phyloP scores from a whole-genome alignment of 2,113 vertebrate genomes.

The Apteryx mantelli region DNA sequence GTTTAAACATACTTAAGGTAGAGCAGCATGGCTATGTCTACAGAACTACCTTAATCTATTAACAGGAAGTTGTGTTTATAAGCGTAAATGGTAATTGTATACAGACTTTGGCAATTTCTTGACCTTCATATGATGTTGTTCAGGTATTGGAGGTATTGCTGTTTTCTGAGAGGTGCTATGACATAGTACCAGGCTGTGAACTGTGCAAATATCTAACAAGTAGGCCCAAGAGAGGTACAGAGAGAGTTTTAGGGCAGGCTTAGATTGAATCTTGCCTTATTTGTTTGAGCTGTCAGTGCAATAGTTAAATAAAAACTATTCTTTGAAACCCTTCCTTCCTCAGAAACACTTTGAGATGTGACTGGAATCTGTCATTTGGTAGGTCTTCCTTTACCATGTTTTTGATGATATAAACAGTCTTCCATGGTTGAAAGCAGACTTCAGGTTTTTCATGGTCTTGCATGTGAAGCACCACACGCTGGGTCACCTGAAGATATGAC shows the following conservation, averaged over 20 bases:
- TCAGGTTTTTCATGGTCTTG: not conserved
- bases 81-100: not conserved
- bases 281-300: not conserved
- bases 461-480: not conserved
- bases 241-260: not conserved
- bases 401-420: not conserved
- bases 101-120: not conserved
- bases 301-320: not conserved
- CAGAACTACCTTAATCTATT: not conserved
- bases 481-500: not conserved
- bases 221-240: not conserved
- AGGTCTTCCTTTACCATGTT: not conserved
- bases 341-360: not conserved
- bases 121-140: not conserved
- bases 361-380: not conserved
- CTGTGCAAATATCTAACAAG: not conserved
- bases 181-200: not conserved
- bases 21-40: not conserved
- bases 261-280: not conserved
- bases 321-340: not conserved
- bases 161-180: not conserved
- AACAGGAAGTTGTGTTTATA: not conserved
- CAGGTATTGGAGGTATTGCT: not conserved
- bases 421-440: not conserved
- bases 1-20: not conserved